Conservation (phyloP, 2,797 vertebrate species). For the Lerista edwardsae region DNA sequence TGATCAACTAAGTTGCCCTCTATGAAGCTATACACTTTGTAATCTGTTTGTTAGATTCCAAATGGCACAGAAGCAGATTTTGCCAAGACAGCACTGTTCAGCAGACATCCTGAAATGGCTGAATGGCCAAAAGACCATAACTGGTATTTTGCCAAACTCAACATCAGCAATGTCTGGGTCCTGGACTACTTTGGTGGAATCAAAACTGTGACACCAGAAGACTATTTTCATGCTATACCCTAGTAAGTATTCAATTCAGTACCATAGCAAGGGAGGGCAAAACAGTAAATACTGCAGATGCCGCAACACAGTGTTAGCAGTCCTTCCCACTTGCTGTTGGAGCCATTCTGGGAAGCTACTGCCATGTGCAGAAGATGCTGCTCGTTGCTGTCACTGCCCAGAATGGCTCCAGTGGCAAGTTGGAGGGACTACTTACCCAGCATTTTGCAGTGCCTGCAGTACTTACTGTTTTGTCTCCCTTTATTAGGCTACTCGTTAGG, state of each 20-base stretch:
- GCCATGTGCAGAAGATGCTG: too few relatives aligned
- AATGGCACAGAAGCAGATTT: constrained; percentile 81
- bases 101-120: constrained; percentile 91
- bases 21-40: accelerated
- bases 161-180: constrained; percentile 93
- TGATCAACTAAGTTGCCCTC: neutral
- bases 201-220: constrained; percentile 87
- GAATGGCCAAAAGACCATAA: constrained; percentile 89
- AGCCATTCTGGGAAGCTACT: too few relatives aligned
- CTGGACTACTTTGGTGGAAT: constrained; percentile 95
- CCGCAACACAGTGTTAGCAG: too few relatives aligned
- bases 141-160: constrained; percentile 96
- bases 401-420: too few relatives aligned
- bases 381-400: too few relatives aligned
- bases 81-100: constrained; percentile 86
- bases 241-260: constrained; percentile 73
- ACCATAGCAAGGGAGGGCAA: too few relatives aligned
- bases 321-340: too few relatives aligned
- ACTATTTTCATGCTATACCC: constrained; percentile 86
- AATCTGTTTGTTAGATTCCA: constrained; percentile 76
- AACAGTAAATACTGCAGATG: too few relatives aligned
- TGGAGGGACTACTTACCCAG: too few relatives aligned
- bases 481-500: too few relatives aligned
- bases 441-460: too few relatives aligned
- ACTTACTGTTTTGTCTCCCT: too few relatives aligned